These are phyloP conservation scores for Drosophila histrio DNA, from an alignment of 2,888 invertebrate species.

Conservation along the genomic window DNA sequence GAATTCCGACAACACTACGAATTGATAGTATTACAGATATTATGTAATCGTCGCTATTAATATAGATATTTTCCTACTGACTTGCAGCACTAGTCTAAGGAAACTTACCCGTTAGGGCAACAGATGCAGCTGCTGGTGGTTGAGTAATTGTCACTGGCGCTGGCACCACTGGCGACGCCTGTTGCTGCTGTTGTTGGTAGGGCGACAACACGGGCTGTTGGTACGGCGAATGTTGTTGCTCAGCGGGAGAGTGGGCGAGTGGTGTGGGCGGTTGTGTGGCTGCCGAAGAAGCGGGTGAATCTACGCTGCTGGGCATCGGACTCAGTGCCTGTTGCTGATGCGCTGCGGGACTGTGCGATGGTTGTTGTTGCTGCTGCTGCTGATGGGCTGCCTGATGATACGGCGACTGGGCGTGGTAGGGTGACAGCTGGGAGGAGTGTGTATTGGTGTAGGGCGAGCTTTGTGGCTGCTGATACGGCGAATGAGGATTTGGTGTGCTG, in stretches of 20 bases:
- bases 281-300: slow-evolving; percentile 80
- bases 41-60: no score
- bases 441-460: slow-evolving; percentile 84
- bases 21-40: no score
- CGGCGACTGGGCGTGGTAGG: slow-evolving; percentile 84
- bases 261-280: slow-evolving; percentile 81
- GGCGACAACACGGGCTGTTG: slow-evolving; percentile 85
- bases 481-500: slow-evolving; percentile 85
- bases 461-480: slow-evolving; percentile 85
- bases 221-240: slow-evolving; percentile 84
- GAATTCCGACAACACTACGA: no score
- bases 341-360: slow-evolving; percentile 70
- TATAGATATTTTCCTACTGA: no score
- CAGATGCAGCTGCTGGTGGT: slow-evolving; percentile 22
- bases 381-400: slow-evolving; percentile 73
- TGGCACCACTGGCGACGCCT: slow-evolving; percentile 75
- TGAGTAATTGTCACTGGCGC: slow-evolving; percentile 77
- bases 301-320: slow-evolving; percentile 77
- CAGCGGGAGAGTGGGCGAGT: slow-evolving; percentile 79
- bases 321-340: slow-evolving; percentile 77
- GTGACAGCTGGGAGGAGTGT: slow-evolving; percentile 79
- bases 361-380: slow-evolving; percentile 48
- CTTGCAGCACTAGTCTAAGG: no score
- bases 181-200: slow-evolving; percentile 82
- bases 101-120: slow-evolving; percentile 41